A percentile compares a stretch with the other conserved stretches of the same genome.
Evolutionary conservation across 2,888 invertebrate genomes (phyloP).

Genomic region (Eueremaeus valkanovi): DNA sequence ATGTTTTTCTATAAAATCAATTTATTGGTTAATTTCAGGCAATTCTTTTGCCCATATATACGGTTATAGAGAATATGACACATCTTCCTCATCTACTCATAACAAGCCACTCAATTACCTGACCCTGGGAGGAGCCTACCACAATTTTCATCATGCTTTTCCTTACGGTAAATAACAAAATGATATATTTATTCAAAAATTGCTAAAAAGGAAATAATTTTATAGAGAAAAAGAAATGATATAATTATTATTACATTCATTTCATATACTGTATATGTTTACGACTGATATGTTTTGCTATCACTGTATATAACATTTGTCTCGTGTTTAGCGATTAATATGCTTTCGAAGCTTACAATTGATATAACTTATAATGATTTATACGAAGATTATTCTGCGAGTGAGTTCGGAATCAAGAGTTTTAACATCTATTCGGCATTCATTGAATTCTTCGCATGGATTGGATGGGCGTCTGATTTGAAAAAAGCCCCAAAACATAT

Average conservation of each 20-base stretch:
- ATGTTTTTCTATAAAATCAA: background rate
- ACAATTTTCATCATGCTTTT: slow-evolving; percentile 28
- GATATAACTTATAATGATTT: background rate
- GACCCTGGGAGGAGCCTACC: slow-evolving; percentile 11
- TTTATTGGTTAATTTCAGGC: no score
- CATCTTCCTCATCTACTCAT: background rate
- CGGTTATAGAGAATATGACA: slow-evolving; percentile 13
- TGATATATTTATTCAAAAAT: background rate
- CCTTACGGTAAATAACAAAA: background rate
- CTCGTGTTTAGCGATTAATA: no score
- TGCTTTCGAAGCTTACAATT: no score
- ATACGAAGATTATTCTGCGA: slow-evolving; percentile 20
- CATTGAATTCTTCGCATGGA: slow-evolving; percentile 20
- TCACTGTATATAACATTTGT: no score
- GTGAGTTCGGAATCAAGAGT: slow-evolving; percentile 11
- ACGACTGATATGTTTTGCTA: no score
- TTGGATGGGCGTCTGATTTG: slow-evolving; percentile 19
- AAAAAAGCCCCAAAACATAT: background rate
- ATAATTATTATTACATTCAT: no score
- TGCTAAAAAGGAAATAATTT: no score
- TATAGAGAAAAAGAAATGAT: no score
- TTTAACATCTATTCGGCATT: slow-evolving; percentile 19
- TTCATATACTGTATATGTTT: no score
- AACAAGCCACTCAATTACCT: slow-evolving; percentile 25
- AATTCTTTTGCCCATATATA: slow-evolving; percentile 30